Evolutionary conservation across 2,113 vertebrate genomes (phyloP), one percentile per base, ranked within the genome.

Genomic region (Platichthys stellatus): DNA sequence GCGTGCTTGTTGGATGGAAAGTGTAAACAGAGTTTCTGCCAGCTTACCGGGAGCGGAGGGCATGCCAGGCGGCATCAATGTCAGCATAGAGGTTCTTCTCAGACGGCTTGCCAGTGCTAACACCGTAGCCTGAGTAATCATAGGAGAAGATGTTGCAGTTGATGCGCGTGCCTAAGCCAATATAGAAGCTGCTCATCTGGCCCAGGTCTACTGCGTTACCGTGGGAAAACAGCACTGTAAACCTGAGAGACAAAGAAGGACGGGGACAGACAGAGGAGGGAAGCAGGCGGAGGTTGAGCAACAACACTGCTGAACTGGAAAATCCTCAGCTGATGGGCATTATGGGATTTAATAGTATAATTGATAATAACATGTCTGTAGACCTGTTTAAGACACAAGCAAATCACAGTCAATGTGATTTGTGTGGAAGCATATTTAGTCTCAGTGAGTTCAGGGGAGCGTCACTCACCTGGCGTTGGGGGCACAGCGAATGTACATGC

Each of bases 101-200:
- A 0, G 97, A 98, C 56, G 98, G 97, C 70, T 93, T 95, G 74
- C 98, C 98, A 0, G 97, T 97, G 92, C 97, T 99, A 35, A 94
- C 96, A 0, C 98, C 98, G 0, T 99, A 99, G 88, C 98, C 98
- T 0, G 98, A 99, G 90, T 99, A 99, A 90, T 99, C 98, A 0
- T 99, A 99, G 75, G 98, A 99, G 93, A 99, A 99, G 91, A 99
- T 96, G 93, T 99, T 99, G 94, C 98, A 99, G 93, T 96, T 97
- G 93, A 99, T 97, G 74, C 98, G 97, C 0, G 97, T 96, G 65
- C 98, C 98, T 90, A 99, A 92, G 74, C 97, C 97, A 0, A 99
- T 95, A 89, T 99, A 99, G 93, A 99, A 99, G 90, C 98, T 99
- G 94, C 97, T 97, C 98, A 99, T 99, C 95, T 99, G 98, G 24